A percentile compares a stretch with the other conserved stretches of the same genome.
These are phyloP conservation scores for Hippoglossus hippoglossus DNA, from an alignment of 2,797 vertebrate genomes.

Conservation along the genomic window DNA sequence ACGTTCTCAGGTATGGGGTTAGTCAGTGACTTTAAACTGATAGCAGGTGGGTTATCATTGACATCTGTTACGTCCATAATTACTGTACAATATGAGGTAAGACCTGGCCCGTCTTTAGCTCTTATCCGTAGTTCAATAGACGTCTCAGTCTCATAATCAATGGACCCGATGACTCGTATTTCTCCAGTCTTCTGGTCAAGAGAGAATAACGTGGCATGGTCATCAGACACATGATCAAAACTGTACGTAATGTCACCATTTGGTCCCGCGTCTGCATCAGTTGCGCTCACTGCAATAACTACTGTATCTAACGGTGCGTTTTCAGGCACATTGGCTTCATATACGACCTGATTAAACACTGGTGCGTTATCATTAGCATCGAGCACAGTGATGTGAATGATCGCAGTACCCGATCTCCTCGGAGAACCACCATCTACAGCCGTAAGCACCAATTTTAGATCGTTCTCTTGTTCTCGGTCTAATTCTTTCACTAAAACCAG, in stretches of 20 bases:
- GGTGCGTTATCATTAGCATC: constrained; percentile 82
- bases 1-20: constrained; percentile 64
- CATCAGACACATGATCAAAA: constrained; percentile 74
- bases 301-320: constrained; percentile 57
- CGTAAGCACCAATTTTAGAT: constrained; percentile 40
- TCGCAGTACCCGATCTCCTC: constrained; percentile 65
- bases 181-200: constrained; percentile 73
- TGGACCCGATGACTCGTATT: constrained; percentile 52
- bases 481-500: constrained; percentile 60
- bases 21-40: constrained; percentile 65
- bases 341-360: constrained; percentile 72
- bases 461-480: constrained; percentile 56
- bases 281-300: constrained; percentile 77
- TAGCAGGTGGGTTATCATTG: constrained; percentile 79
- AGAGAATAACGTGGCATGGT: constrained; percentile 61
- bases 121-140: constrained; percentile 71
- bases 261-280: constrained; percentile 77
- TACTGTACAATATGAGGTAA: constrained; percentile 67
- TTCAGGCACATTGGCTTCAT: constrained; percentile 74
- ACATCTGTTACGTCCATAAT: constrained; percentile 77
- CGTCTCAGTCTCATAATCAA: constrained; percentile 75
- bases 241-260: constrained; percentile 80
- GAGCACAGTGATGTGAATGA: constrained; percentile 56
- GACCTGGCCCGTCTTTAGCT: constrained; percentile 77
- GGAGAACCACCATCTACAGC: constrained; percentile 81